Conservation (phyloP, 2,888 invertebrate genomes). For the Cremastinae sp. region DNA sequence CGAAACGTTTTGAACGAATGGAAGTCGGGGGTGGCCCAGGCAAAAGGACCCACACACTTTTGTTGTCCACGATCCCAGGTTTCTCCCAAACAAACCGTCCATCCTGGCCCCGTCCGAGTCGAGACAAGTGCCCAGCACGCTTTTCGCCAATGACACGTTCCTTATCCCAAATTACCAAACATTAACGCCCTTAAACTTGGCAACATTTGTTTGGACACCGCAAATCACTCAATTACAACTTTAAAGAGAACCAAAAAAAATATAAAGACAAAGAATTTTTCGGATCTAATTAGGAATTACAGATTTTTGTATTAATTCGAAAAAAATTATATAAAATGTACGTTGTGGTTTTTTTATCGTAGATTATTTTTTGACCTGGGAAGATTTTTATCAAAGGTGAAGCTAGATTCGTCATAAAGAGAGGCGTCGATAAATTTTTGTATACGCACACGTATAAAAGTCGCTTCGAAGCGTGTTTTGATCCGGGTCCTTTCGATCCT, state of each 20-base stretch:
- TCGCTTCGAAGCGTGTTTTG: constrained; percentile 28
- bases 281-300: no score
- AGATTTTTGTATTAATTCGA: no score
- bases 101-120: constrained; percentile 4
- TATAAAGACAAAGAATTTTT: no score
- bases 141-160: constrained; percentile 28
- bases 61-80: constrained; percentile 44
- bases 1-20: constrained; percentile 15
- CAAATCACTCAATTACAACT: no score
- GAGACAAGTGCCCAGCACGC: constrained; percentile 47
- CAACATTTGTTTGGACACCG: no score
- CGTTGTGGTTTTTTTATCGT: no score
- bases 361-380: no score
- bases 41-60: constrained; percentile 42
- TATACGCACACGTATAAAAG: constrained; percentile 30
- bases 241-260: no score
- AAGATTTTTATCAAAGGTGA: no score
- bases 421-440: constrained; percentile 25
- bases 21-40: constrained; percentile 57
- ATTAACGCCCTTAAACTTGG: background rate
- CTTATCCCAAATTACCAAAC: background rate
- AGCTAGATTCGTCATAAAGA: no score
- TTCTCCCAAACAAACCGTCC: constrained; percentile 38
- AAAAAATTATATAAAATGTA: no score
- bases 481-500: constrained; percentile 1